A percentile compares a stretch with the other conserved stretches of the same genome.
These are phyloP conservation scores for Ploceus nigricollis DNA, from an alignment of 2,113 vertebrate genomes.

Conservation along the genomic window DNA sequence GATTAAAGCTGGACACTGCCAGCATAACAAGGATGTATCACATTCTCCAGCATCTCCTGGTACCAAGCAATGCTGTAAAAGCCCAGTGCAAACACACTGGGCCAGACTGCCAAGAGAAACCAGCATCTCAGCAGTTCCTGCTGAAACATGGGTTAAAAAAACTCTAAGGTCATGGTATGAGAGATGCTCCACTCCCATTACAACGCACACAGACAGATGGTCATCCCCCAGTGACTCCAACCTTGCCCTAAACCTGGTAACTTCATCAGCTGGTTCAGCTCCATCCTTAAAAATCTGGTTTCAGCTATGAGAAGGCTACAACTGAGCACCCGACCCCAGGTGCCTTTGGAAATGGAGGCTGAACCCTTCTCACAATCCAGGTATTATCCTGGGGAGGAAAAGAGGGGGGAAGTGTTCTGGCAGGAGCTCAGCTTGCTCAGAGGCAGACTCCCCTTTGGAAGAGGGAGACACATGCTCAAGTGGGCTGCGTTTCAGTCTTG, in stretches of 20 bases:
- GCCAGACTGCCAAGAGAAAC: background rate
- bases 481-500: background rate
- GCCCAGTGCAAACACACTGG: background rate
- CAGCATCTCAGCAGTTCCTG: background rate
- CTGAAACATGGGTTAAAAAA: background rate
- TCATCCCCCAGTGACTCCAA: background rate
- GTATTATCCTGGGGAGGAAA: background rate
- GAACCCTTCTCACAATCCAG: background rate
- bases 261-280: background rate
- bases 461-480: background rate
- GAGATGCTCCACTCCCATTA: background rate
- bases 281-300: background rate
- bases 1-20: background rate
- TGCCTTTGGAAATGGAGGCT: background rate
- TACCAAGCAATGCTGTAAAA: background rate
- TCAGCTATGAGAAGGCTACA: background rate
- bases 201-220: background rate
- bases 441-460: background rate
- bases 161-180: background rate
- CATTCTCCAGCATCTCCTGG: background rate
- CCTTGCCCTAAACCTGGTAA: background rate
- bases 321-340: background rate
- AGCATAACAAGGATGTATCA: background rate
- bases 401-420: background rate
- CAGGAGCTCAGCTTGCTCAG: background rate